Conservation (phyloP, 2,888 invertebrate genomes). For the Malachius bipustulatus region DNA sequence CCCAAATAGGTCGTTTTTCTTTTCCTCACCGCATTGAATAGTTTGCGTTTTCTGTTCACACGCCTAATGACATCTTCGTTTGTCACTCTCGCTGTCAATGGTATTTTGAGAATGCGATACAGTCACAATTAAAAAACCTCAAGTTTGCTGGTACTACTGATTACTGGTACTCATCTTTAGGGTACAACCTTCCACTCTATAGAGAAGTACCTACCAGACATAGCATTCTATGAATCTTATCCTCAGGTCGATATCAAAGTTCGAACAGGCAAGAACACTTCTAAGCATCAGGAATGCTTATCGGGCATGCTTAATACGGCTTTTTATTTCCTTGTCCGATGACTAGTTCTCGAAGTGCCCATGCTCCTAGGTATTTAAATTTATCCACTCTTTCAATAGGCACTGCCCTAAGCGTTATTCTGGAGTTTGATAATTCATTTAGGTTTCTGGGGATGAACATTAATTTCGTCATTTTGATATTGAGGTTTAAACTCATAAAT, state of each 20-base stretch:
- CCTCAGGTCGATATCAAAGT: neutral
- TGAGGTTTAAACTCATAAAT: too few species aligned
- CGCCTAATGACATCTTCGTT: conserved; percentile 8
- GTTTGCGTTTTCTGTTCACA: conserved; percentile 7
- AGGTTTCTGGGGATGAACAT: too few species aligned
- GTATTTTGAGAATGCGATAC: neutral
- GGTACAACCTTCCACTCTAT: neutral
- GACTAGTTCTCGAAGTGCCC: neutral
- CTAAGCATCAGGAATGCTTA: neutral
- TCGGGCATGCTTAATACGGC: neutral
- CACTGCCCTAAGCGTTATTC: too few species aligned
- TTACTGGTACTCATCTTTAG: neutral
- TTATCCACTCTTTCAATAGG: too few species aligned
- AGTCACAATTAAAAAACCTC: neutral
- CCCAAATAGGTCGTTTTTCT: conserved; percentile 8
- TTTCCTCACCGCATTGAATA: conserved; percentile 3
- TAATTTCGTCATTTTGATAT: too few species aligned
- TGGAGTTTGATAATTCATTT: too few species aligned
- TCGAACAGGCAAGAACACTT: neutral
- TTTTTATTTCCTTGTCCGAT: neutral
- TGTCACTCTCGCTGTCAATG: conserved; percentile 6
- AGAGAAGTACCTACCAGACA: neutral
- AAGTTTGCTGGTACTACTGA: neutral
- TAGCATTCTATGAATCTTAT: neutral
- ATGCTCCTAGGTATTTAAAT: neutral